These are phyloP conservation scores for Neosalanx taihuensis DNA, from an alignment of 2,797 vertebrate species.

Conservation along the genomic window DNA sequence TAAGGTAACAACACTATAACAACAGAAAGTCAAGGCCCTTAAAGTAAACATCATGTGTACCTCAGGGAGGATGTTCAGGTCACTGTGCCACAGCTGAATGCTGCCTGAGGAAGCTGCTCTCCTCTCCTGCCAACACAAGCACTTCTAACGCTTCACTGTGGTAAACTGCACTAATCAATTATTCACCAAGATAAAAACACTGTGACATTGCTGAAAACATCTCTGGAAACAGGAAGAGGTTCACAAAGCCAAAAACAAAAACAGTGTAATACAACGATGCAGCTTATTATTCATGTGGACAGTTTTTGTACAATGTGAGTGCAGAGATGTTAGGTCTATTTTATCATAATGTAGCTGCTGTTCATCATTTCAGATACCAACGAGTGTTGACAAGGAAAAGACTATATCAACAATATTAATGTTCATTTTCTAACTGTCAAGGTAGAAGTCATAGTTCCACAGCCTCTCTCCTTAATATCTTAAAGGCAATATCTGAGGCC, in stretches of 20 bases:
- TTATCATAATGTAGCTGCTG: neutral
- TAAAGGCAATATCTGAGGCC: too few relatives aligned
- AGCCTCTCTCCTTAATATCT: neutral
- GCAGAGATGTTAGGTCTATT: neutral
- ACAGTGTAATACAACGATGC: neutral
- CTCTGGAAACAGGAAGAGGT: constrained; percentile 37
- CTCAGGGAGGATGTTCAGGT: constrained; percentile 38
- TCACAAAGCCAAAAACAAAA: constrained; percentile 13
- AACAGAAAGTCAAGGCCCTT: constrained; percentile 16
- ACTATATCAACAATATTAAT: neutral
- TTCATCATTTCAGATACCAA: neutral
- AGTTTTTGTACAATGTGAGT: too few relatives aligned
- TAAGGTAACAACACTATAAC: constrained; percentile 16
- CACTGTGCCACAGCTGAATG: constrained; percentile 21
- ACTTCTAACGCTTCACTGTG: constrained; percentile 22
- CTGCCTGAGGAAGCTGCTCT: constrained; percentile 42
- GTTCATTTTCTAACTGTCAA: neutral
- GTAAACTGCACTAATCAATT: constrained; percentile 45
- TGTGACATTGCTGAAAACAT: constrained; percentile 34
- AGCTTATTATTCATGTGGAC: too few relatives aligned
- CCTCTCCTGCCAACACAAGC: constrained; percentile 41
- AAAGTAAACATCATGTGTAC: constrained; percentile 29
- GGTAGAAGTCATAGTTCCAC: neutral
- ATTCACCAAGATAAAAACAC: constrained; percentile 49
- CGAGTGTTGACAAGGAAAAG: neutral